phyloP scores from a whole-genome alignment of 2,113 vertebrate species.

The Gopherus evgoodei region DNA sequence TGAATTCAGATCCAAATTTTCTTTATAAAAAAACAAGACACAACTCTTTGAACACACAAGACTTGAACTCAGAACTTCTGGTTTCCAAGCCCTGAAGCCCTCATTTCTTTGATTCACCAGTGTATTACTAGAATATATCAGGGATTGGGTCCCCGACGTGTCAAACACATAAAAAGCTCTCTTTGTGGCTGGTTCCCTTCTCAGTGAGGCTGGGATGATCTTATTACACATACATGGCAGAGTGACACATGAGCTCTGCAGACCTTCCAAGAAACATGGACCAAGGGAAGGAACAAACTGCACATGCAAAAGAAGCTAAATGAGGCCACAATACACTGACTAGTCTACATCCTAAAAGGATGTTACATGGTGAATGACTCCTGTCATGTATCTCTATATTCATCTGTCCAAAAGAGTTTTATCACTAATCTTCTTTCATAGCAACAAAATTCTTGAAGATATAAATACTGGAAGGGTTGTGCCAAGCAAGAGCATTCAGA shows the following conservation, averaged over 20 bases:
- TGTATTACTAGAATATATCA: neutral
- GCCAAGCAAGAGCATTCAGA: neutral
- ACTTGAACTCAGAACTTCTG: neutral
- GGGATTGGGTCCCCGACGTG: neutral
- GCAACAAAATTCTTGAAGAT: neutral
- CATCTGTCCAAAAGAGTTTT: neutral
- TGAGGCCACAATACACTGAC: neutral
- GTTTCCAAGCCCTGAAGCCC: neutral
- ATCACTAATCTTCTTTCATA: neutral
- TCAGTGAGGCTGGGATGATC: neutral
- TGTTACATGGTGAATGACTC: neutral
- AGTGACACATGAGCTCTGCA: neutral
- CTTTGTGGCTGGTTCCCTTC: neutral
- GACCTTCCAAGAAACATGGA: neutral
- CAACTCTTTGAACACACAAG: neutral
- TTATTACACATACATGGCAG: neutral
- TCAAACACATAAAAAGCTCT: neutral
- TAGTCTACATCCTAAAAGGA: neutral
- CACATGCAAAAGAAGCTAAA: neutral
- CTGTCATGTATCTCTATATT: neutral
- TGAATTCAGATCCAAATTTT: neutral
- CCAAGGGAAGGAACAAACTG: neutral
- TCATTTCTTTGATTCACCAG: neutral
- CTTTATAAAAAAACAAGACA: neutral
- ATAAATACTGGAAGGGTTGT: neutral